Conservation (phyloP, 1,140 invertebrate genomes). For the Saccostrea cuccullata region DNA sequence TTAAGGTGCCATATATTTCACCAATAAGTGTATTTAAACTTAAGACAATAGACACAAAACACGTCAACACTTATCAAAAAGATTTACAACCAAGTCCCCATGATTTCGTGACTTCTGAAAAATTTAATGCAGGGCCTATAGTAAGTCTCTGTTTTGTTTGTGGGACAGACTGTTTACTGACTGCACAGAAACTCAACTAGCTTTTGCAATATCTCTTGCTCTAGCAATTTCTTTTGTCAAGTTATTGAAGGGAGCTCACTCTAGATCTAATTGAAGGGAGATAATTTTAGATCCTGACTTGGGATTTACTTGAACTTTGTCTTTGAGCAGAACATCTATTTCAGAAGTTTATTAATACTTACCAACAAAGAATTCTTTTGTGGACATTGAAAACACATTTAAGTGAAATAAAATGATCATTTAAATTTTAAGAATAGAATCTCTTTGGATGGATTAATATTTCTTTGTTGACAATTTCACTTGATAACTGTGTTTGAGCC, state of each 20-base stretch:
- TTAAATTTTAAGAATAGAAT: conserved; percentile 11
- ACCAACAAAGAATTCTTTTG: conserved; percentile 1
- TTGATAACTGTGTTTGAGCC: background rate
- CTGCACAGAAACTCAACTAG: background rate
- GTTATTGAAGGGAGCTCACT: background rate
- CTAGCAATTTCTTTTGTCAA: no score
- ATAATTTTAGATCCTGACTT: background rate
- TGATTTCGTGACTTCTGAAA: background rate
- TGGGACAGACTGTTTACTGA: background rate
- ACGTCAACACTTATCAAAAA: conserved; percentile 31
- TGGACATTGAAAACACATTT: background rate
- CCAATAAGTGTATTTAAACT: conserved; percentile 12
- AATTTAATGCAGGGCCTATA: background rate
- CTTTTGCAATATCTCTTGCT: background rate
- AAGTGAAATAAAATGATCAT: background rate
- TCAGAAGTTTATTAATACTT: conserved; percentile 5
- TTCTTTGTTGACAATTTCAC: conserved; percentile 11
- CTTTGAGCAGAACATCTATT: background rate
- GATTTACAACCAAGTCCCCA: conserved; percentile 17
- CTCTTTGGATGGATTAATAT: conserved; percentile 17
- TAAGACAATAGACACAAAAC: conserved; percentile 34
- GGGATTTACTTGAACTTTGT: background rate
- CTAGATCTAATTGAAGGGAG: background rate
- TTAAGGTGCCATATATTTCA: background rate
- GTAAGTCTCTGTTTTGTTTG: background rate